phyloP scores from a whole-genome alignment of 1,140 invertebrate genomes.

The Drosophila triauraria region DNA sequence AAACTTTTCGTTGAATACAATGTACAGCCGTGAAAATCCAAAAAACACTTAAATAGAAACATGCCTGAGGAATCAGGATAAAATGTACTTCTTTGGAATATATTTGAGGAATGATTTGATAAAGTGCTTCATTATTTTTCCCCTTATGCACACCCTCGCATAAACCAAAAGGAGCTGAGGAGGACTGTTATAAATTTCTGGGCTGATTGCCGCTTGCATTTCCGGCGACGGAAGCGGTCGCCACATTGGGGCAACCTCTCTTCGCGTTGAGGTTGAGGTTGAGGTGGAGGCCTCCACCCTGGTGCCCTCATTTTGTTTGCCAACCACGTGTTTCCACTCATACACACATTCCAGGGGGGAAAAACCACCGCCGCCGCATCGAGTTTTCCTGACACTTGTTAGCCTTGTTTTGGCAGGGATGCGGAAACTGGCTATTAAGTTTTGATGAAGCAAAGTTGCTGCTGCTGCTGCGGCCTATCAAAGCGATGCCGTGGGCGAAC shows the following conservation, averaged over 20 bases:
- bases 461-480: slow-evolving; percentile 34
- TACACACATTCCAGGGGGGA: slow-evolving; percentile 8
- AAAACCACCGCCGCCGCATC: not conserved
- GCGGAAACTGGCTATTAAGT: slow-evolving; percentile 77
- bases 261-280: slow-evolving; percentile 6
- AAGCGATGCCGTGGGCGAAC: slow-evolving; percentile 19
- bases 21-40: not conserved
- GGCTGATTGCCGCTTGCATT: slow-evolving; percentile 75
- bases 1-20: not conserved
- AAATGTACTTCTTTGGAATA: not conserved
- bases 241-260: slow-evolving; percentile 12
- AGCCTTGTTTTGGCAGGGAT: slow-evolving; percentile 52
- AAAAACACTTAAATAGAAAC: not conserved
- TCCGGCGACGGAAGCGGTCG: slow-evolving; percentile 49
- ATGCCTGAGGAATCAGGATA: too few relatives aligned
- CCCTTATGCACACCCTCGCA: slow-evolving; percentile 6
- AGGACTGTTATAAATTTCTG: slow-evolving; percentile 59
- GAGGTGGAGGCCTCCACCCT: slow-evolving; percentile 23
- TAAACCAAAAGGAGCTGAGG: slow-evolving; percentile 5
- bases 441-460: slow-evolving; percentile 67
- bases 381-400: slow-evolving; percentile 67
- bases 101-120: slow-evolving; percentile 14
- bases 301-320: slow-evolving; percentile 54
- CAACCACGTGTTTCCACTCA: slow-evolving; percentile 32
- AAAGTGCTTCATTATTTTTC: slow-evolving; percentile 5